phyloP scores from a whole-genome alignment of 2,113 vertebrate species.

The Aptenodytes forsteri region DNA sequence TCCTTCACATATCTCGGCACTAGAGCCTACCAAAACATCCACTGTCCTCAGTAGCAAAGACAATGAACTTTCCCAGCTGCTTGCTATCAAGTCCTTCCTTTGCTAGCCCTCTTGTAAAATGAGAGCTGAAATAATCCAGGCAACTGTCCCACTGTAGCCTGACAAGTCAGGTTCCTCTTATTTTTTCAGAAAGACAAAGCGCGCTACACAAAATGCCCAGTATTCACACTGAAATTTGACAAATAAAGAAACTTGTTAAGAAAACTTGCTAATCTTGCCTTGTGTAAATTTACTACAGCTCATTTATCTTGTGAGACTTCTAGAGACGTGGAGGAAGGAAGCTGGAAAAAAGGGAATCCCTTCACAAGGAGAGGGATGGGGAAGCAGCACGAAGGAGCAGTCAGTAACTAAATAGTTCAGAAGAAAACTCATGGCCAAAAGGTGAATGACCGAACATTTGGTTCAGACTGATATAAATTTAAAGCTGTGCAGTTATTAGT shows the following conservation, averaged over 20 bases:
- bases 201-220: accelerated
- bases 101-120: neutral
- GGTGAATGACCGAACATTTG: neutral
- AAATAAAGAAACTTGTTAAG: neutral
- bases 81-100: neutral
- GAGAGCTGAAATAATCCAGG: neutral
- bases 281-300: neutral
- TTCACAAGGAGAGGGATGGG: neutral
- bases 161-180: neutral
- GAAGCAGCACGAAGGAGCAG: neutral
- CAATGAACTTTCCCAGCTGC: neutral
- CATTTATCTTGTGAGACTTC: neutral
- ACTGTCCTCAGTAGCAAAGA: neutral
- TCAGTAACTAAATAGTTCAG: neutral
- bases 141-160: neutral
- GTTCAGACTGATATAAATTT: neutral
- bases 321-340: neutral
- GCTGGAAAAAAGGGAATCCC: neutral
- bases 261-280: neutral
- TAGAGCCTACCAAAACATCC: neutral
- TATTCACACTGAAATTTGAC: neutral
- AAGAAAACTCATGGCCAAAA: neutral
- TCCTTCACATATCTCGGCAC: neutral
- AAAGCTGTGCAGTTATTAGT: neutral
- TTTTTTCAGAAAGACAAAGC: neutral